These are phyloP conservation scores for Trachymyrmex cornetzi DNA, from an alignment of 1,140 invertebrate genomes.

Conservation along the genomic window DNA sequence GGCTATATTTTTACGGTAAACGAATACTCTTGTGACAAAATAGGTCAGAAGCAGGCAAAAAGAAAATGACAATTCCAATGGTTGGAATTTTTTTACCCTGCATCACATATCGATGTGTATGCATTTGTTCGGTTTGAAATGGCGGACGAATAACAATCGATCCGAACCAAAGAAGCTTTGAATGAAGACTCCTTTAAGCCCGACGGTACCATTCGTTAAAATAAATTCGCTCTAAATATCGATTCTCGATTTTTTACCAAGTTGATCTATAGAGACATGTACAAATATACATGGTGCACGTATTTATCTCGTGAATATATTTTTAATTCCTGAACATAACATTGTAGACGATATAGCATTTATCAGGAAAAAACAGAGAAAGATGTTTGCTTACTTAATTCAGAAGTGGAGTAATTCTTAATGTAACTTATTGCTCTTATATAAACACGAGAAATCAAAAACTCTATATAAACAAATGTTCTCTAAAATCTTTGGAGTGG, in stretches of 20 bases:
- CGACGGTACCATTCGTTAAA: constrained; percentile 51
- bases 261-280: constrained; percentile 1
- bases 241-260: constrained; percentile 12
- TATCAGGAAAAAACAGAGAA: not conserved
- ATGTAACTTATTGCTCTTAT: not conserved
- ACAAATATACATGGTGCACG: not conserved
- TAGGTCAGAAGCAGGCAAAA: constrained; percentile 54
- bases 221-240: constrained; percentile 32
- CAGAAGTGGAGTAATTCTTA: not conserved
- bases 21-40: constrained; percentile 37
- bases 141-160: constrained; percentile 34
- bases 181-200: constrained; percentile 17
- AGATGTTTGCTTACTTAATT: not conserved
- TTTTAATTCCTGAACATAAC: not conserved
- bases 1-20: constrained; percentile 47
- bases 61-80: constrained; percentile 52
- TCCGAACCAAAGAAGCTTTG: not conserved
- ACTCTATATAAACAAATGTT: constrained; percentile 1
- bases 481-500: no score
- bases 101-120: not conserved
- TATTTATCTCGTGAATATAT: constrained; percentile 5
- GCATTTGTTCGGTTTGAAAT: constrained; percentile 40
- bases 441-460: not conserved
- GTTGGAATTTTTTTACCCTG: constrained; percentile 18
- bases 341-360: no score